Evolutionary conservation across 2,888 invertebrate species (phyloP), one percentile per base, ranked within the genome.

Genomic region (Ochropleura plecta): DNA sequence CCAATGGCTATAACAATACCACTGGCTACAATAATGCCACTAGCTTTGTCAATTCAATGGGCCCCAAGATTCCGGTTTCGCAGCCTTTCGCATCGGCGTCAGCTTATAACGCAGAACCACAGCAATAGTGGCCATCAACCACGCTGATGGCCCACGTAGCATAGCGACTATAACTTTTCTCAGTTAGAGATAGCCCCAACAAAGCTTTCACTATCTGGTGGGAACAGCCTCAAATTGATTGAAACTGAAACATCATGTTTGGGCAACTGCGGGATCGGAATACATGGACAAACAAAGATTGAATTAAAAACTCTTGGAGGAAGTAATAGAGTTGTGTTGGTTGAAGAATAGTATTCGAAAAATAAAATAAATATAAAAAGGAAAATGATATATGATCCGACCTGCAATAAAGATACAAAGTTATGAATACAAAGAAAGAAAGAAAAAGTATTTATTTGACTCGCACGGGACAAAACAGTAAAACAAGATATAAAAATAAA

Each of bases 111-210:
- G 16, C 44, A 14, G 12, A 10, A 18, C n/a, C 30, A 9, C 57
- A 57, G 16, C 74, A 66, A 18, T 44, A 57, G 44, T 66, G 78
- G 74, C 16, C 44, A 40, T n/a, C 12, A 18, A 16, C 10, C 2
- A 49, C 44, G n/a, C n/a, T 48, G 0, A 30, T 42, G 18, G 14
- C n/a, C 7, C 44, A 18, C 7, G 5, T n/a, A 46, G 49, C n/a
- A 49, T 12, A 66, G 4, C 3, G 14, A 20, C 42, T 42, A 30
- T 53, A 20, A n/a, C 18, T 20, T 7, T 14, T 7, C 16, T 6
- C 49, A 68, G 16, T 59, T 48, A 12, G 10, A 42, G 5, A 10
- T 53, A 20, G 14, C 12, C 7, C 16, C 44, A 40, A 46, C 10
- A 49, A 40, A 7, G 10, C 14, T 0, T 20, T 68, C 44, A 18